Conservation (phyloP, 2,888 invertebrate genomes). For the Agonopterix subpropinquella region DNA sequence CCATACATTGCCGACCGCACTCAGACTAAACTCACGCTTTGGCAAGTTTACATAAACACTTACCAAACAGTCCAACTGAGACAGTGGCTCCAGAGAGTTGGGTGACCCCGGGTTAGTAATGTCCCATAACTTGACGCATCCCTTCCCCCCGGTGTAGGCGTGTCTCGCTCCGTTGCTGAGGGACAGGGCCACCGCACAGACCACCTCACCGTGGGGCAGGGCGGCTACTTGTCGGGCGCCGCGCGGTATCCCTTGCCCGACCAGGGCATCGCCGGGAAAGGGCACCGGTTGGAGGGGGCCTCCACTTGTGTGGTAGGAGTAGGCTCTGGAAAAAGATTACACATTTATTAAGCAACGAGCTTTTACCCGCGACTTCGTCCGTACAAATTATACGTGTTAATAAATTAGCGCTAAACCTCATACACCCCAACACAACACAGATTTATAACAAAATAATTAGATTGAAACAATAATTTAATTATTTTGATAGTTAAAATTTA, state of each 20-base stretch:
- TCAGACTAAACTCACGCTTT: no score
- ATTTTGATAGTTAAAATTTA: no score
- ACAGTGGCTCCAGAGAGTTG: conserved; percentile 91
- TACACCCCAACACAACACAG: no score
- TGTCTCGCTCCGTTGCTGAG: conserved; percentile 83
- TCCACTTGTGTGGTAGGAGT: conserved; percentile 95
- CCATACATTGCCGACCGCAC: no score
- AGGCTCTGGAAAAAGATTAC: conserved; percentile 67
- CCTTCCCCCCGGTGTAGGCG: conserved; percentile 99
- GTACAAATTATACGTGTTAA: no score
- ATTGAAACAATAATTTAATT: no score
- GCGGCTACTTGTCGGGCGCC: conserved; percentile 93
- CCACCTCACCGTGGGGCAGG: conserved; percentile 95
- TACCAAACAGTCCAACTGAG: conserved; percentile 92
- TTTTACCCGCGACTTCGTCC: no score
- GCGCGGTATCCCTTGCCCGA: conserved; percentile 94
- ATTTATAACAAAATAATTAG: no score
- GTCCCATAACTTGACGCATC: conserved; percentile 98
- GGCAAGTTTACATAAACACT: no score
- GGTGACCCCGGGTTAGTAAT: conserved; percentile 90
- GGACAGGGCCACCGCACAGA: conserved; percentile 97
- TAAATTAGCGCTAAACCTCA: no score
- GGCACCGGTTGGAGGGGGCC: conserved; percentile 93
- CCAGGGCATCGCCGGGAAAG: conserved; percentile 95
- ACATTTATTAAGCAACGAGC: no score